These are phyloP conservation scores for Molorchus minor DNA, from an alignment of 2,888 invertebrate species.

Conservation along the genomic window DNA sequence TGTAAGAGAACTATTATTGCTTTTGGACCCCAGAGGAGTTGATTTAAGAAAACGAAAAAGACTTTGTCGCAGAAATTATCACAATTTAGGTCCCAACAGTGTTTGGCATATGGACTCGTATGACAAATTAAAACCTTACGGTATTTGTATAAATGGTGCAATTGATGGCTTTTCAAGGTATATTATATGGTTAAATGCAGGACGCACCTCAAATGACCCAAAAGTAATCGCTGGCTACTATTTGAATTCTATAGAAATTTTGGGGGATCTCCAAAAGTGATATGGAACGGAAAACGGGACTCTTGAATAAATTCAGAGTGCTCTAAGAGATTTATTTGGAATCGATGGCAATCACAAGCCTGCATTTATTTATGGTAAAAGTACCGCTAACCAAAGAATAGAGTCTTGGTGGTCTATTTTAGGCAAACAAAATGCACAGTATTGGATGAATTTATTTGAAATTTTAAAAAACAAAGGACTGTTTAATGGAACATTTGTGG, in stretches of 20 bases:
- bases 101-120: constrained; percentile 34
- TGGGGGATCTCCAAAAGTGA: too few relatives aligned
- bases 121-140: too few relatives aligned
- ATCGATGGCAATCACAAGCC: constrained; percentile 3
- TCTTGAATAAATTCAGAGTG: constrained; percentile 22
- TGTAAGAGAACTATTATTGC: constrained; percentile 24
- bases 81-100: constrained; percentile 33
- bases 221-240: constrained; percentile 24
- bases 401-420: constrained; percentile 26
- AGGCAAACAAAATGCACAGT: constrained; percentile 21
- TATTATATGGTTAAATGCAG: constrained; percentile 28
- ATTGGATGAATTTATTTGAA: constrained; percentile 27
- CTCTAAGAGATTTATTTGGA: constrained; percentile 9
- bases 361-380: constrained; percentile 24
- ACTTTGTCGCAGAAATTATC: constrained; percentile 32
- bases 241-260: constrained; percentile 19
- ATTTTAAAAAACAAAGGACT: constrained; percentile 23
- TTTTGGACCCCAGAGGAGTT: constrained; percentile 30
- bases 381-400: constrained; percentile 23
- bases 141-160: too few relatives aligned
- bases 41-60: constrained; percentile 26
- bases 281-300: constrained; percentile 30
- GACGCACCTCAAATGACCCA: constrained; percentile 18
- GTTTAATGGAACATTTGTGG: constrained; percentile 25
- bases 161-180: too few relatives aligned